Base-by-base conservation (phyloP, 1,140 invertebrate species). In the Catajapyx aquilonaris region DNA sequence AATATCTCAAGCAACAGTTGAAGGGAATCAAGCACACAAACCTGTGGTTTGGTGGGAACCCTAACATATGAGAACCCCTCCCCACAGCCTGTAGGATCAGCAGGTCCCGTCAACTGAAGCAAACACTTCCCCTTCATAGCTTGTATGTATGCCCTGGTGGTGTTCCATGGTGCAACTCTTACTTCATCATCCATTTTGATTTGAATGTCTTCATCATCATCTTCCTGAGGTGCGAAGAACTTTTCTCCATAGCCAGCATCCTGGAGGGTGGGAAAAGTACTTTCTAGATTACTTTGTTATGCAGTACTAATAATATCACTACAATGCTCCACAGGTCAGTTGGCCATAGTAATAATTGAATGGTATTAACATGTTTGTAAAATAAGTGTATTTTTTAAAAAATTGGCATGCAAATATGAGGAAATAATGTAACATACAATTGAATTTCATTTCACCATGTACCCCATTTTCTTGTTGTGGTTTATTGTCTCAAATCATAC, bases 201-300 rank as follows among this genome's bases (percentile, higher is more conserved):
- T 53, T 95, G 84, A 60, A 87, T 73, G 47, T 97, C 90, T 52
- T 96, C 90, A 51, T 96, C 91, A 49, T 97, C 90, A 45, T 96
- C 94, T 50, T 97, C 91, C 51, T 95, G 86, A 1, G 81, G 83
- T 0, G 90, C 84, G 54, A 97, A 91, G 48, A 91, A 96, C 57
- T 95, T 95, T 53, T 98, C 94, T 15, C 93, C 91, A 55, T 98
- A 99, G 13, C 93, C 93, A 16, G 93, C 93, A 61, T 98, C 86
- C 64, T 73, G 39, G 4, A 50, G 41, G 34, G 35, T 38, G 44
- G 38, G 37, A 32, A 41, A 34, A 32, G 42, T 44, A 17, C 37
- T 11, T 16, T 30, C n/a, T 20, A 10, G 13, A 35, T 10, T 34
- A 35, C 33, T 2, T 18, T 18, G 11, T 34, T 17, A 11, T 2